A percentile compares a stretch with the other conserved stretches of the same genome.
These are phyloP conservation scores for Eurois occulta DNA, from an alignment of 2,888 invertebrate genomes.

Conservation along the genomic window DNA sequence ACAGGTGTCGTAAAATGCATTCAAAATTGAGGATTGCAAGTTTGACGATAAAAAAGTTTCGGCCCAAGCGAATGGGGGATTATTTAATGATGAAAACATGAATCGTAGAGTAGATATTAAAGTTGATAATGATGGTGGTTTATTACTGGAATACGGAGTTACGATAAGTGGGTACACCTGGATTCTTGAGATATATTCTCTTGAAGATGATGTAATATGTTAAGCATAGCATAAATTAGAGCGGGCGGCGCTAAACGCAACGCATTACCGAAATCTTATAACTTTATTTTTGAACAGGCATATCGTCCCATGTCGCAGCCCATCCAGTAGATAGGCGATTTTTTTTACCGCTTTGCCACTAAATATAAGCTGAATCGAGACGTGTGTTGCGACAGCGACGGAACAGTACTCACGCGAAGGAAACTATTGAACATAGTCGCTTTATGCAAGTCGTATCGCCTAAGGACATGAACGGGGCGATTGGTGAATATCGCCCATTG, in stretches of 20 bases:
- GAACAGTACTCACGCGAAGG: too few relatives aligned
- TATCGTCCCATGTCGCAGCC: too few relatives aligned
- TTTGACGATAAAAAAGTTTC: constrained; percentile 63
- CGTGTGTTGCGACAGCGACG: too few relatives aligned
- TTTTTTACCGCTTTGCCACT: not conserved
- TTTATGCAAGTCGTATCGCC: too few relatives aligned
- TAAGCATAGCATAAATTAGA: not conserved
- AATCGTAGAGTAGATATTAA: constrained; percentile 50
- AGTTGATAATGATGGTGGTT: constrained; percentile 35
- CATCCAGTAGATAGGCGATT: too few relatives aligned
- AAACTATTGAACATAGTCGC: too few relatives aligned
- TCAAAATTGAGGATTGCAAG: constrained; percentile 63
- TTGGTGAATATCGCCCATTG: too few relatives aligned
- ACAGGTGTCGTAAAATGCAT: constrained; percentile 66
- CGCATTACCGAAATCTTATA: not conserved
- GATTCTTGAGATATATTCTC: constrained; percentile 6
- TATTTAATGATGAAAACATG: constrained; percentile 53
- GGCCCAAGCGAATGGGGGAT: constrained; percentile 43
- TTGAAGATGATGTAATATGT: not conserved
- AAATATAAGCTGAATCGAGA: not conserved
- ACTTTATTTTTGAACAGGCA: not conserved
- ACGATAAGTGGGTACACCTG: constrained; percentile 42
- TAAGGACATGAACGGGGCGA: too few relatives aligned
- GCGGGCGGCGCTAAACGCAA: not conserved
- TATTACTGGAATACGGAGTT: constrained; percentile 22